These are phyloP conservation scores for Neuroscelio doddi DNA, from an alignment of 2,888 invertebrate species.

Conservation along the genomic window DNA sequence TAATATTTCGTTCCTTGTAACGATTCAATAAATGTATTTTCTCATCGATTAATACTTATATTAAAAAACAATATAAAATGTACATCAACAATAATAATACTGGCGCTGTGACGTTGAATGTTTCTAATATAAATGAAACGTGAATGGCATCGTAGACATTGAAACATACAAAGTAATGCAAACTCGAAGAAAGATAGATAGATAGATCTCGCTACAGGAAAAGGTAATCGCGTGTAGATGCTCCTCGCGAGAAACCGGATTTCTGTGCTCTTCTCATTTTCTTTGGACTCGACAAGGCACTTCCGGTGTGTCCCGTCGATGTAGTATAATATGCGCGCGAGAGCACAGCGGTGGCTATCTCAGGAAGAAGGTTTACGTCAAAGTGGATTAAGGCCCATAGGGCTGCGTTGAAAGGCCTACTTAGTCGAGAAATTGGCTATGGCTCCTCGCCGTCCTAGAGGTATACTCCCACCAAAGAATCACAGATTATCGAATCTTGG, in stretches of 20 bases:
- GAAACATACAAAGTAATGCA: conserved; percentile 36
- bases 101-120: too few species aligned
- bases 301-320: conserved; percentile 35
- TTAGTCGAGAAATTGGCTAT: conserved; percentile 60
- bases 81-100: too few species aligned
- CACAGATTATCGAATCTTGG: conserved; percentile 59
- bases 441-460: too few species aligned
- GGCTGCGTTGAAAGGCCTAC: conserved; percentile 52
- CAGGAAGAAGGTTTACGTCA: conserved; percentile 51
- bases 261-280: conserved; percentile 40
- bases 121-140: too few species aligned
- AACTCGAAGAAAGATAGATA: conserved; percentile 28
- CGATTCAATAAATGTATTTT: too few species aligned
- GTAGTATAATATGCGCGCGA: conserved; percentile 9
- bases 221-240: conserved; percentile 46
- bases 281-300: conserved; percentile 35
- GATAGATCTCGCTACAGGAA: conserved; percentile 40
- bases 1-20: too few species aligned
- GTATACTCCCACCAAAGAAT: conserved; percentile 53
- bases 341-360: conserved; percentile 14
- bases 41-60: too few species aligned
- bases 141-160: too few species aligned
- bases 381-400: conserved; percentile 57
- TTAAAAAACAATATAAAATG: too few species aligned
- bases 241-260: conserved; percentile 47